These are phyloP conservation scores for Beroe forskalii DNA, from an alignment of 37 sponge, comb jelly and placozoan species.

Conservation along the genomic window DNA sequence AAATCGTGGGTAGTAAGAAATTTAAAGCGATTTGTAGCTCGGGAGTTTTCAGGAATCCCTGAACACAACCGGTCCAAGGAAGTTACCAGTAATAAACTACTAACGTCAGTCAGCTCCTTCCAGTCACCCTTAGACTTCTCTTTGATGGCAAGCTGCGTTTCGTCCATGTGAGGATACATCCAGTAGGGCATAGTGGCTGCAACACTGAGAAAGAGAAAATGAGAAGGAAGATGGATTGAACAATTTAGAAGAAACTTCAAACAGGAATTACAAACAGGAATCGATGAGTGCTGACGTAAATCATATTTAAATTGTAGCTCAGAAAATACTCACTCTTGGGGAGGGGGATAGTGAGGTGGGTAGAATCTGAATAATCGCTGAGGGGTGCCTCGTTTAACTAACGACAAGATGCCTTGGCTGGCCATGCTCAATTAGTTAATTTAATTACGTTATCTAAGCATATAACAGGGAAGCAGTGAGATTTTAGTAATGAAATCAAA, in stretches of 20 bases:
- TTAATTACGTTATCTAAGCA: too few relatives aligned
- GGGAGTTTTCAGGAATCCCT: neutral
- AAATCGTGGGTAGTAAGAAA: too few relatives aligned
- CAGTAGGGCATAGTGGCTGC: conserved; percentile 51
- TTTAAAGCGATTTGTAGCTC: neutral
- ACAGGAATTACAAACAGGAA: too few relatives aligned
- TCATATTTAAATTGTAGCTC: neutral
- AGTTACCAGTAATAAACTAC: neutral
- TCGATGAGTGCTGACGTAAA: too few relatives aligned
- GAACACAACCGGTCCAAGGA: too few relatives aligned
- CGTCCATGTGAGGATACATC: conserved; percentile 60
- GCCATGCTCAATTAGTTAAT: neutral
- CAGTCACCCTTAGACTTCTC: conserved; percentile 63
- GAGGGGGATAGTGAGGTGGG: conserved; percentile 63
- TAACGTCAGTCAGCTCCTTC: conserved; percentile 61
- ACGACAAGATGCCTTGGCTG: conserved; percentile 15
- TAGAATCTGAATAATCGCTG: conserved; percentile 52
- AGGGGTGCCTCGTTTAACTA: conserved; percentile 39
- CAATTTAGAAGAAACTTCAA: too few relatives aligned
- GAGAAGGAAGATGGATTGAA: too few relatives aligned
- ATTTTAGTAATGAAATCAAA: too few relatives aligned
- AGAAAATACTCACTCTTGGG: conserved; percentile 58
- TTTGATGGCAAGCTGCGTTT: conserved; percentile 9
- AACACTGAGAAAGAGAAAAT: conserved; percentile 32
- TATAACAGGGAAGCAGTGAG: too few relatives aligned